Evolutionary conservation across 1,140 invertebrate genomes (phyloP).

Genomic region (Drosophila nasuta): DNA sequence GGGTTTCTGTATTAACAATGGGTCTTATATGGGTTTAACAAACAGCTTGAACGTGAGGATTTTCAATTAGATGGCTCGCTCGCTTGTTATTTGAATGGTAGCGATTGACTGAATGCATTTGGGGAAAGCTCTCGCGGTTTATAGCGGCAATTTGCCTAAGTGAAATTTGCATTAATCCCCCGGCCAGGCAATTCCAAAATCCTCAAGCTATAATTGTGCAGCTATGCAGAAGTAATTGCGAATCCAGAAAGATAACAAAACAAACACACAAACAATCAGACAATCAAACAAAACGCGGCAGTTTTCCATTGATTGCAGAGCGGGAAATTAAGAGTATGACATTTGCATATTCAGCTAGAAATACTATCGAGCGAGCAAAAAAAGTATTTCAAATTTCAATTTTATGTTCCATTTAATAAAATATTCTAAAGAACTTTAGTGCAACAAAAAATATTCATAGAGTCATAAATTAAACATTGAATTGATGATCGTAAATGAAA

Average conservation of each 20-base stretch:
- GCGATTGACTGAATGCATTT: constrained; percentile 32
- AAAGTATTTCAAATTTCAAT: not conserved
- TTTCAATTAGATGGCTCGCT: constrained; percentile 77
- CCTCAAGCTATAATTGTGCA: constrained; percentile 47
- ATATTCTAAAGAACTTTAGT: too few relatives aligned
- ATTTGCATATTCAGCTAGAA: constrained; percentile 18
- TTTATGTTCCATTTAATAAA: not conserved
- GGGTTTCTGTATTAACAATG: constrained; percentile 30
- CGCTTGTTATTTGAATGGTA: constrained; percentile 51
- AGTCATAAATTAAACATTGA: too few relatives aligned
- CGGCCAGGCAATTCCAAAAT: constrained; percentile 20
- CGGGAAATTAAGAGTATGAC: constrained; percentile 21
- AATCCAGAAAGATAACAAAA: constrained; percentile 57
- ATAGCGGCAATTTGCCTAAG: constrained; percentile 74
- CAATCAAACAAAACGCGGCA: not conserved
- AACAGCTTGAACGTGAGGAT: constrained; percentile 61
- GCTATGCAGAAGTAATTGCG: constrained; percentile 58
- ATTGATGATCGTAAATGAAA: not conserved
- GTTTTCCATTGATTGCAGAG: constrained; percentile 35
- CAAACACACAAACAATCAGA: constrained; percentile 15
- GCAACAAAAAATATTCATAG: too few relatives aligned
- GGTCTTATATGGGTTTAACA: constrained; percentile 44
- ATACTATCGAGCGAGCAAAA: not conserved
- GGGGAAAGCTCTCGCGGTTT: constrained; percentile 66
- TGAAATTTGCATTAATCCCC: constrained; percentile 77